Evolutionary conservation across 2,113 vertebrate species (phyloP), one percentile per base, ranked within the genome.

Genomic region (Glaucomys volans): DNA sequence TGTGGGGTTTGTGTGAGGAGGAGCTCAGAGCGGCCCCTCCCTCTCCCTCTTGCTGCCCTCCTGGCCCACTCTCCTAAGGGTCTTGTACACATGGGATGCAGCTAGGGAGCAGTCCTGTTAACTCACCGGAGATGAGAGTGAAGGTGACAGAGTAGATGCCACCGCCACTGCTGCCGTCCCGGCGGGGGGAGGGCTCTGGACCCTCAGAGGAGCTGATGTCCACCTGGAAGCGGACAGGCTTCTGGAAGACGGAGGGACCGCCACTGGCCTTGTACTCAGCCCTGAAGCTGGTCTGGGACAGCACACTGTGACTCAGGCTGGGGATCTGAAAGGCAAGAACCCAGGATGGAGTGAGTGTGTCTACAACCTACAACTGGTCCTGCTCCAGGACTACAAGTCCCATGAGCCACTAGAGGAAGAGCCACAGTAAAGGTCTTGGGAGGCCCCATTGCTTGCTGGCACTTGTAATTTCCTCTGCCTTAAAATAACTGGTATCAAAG

Each of bases 91-190:
- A 75, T 67, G 47, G n/a, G 3, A 28, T 40, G 14, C n/a, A 8
- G 32, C 8, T 44, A 37, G 32, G 67, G 44, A 76, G 18, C 76
- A 75, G 69, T 24, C 2, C 6, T 5, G 66, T 35, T 5, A 2
- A 75, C 97, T 66, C 75, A 98, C 99, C 99, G 90, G 99, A 99
- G 98, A 99, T 99, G 98, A 99, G 99, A 16, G 99, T 99, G 92
- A 99, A 99, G 18, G 99, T 99, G 98, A 99, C 99, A 1, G 99
- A 99, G 97, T 99, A 99, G 98, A 99, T 99, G 96, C 99, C 99
- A 4, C 99, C 98, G 82, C 99, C 98, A 76, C 99, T 98, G 94
- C 98, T 98, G 67, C 99, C 98, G 74, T 99, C 99, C 90, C 97
- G 80, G 20, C 97, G 87, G 0, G 97, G 96, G 44, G 96, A 95